These are phyloP conservation scores for Echiichthys vipera DNA, from an alignment of 2,797 vertebrate species.

Conservation along the genomic window DNA sequence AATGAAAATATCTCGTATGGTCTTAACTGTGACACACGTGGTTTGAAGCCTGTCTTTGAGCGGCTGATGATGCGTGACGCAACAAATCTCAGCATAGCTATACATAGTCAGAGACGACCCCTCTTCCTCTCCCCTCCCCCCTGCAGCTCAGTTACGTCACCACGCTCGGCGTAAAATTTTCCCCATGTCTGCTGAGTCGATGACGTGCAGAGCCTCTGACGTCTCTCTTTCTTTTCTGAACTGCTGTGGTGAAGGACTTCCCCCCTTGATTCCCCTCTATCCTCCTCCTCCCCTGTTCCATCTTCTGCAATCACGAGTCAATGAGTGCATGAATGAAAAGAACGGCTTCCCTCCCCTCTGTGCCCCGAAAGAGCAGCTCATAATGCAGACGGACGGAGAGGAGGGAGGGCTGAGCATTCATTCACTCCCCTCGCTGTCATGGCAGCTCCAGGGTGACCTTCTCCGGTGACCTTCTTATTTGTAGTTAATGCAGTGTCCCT, in stretches of 20 bases:
- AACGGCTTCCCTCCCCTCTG: not conserved
- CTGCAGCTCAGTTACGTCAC: slow-evolving; percentile 37
- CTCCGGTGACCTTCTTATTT: slow-evolving; percentile 14
- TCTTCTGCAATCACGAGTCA: slow-evolving; percentile 20
- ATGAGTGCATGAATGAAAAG: slow-evolving; percentile 36
- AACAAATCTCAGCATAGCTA: slow-evolving; percentile 26
- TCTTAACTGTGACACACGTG: not conserved
- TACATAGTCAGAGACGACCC: slow-evolving; percentile 7
- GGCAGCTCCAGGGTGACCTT: slow-evolving; percentile 77
- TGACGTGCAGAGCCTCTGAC: slow-evolving; percentile 50
- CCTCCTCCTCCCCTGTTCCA: not conserved
- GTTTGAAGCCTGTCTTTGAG: not conserved
- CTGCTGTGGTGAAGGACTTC: slow-evolving; percentile 33
- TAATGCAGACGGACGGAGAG: not conserved
- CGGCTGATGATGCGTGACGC: slow-evolving; percentile 9
- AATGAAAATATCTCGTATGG: too few species aligned
- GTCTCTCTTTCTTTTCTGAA: not conserved
- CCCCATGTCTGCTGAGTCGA: slow-evolving; percentile 51
- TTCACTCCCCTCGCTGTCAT: slow-evolving; percentile 60
- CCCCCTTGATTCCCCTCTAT: not conserved
- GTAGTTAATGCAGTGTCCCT: not conserved
- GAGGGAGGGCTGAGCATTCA: not conserved
- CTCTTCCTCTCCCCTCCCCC: not conserved
- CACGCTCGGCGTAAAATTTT: slow-evolving; percentile 20
- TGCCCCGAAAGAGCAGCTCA: slow-evolving; percentile 4